Base-by-base conservation (phyloP, 1,140 invertebrate genomes). In the Drosophila bipectinata region DNA sequence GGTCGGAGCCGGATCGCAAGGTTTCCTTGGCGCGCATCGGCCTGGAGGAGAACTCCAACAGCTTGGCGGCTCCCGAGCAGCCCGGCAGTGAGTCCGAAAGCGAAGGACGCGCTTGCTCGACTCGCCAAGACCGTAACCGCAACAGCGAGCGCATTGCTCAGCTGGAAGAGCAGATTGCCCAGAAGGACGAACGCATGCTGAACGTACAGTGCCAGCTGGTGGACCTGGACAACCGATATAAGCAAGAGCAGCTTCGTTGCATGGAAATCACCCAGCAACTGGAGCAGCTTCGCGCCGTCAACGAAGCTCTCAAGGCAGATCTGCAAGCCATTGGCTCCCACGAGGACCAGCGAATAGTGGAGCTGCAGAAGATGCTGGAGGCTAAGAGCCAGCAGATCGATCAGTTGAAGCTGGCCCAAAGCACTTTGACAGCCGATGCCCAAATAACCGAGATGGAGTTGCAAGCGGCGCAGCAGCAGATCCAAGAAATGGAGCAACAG, bases 1-100 rank as follows among this genome's bases (percentile, higher is more conserved):
- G 96, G 94, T 97, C 96, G 0, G 96, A 97, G 87, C 96, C 96
- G 0, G 96, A 97, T 79, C 93, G 96, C 61, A 94, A 94, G 58
- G 96, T 97, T 0, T 97, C 96, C 0, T 90, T 95, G 59, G 95
- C 95, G 0, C 93, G 96, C 63, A 97, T 97, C 44, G 96, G 96
- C 1, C 91, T 97, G 4, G 91, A 92, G 9, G 90, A 92, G 7
- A 82, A 66, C 6, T 72, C 84, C 12, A 71, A 75, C 21, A 90
- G 83, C 9, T 37, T 74, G 26, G 63, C 76, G 0, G 51, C 41
- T 0, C 64, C 57, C 4, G 55, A 75, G 8, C 44, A 72, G 37
- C 69, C 61, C 6, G 58, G 56, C 12, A 91, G 85, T 4, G 90
- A 91, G 60, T 91, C 85, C n/a, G 90, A 91, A 14, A 91, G 82